Conservation (phyloP, 2,888 invertebrate genomes). For the Caenorhabditis sp. region DNA sequence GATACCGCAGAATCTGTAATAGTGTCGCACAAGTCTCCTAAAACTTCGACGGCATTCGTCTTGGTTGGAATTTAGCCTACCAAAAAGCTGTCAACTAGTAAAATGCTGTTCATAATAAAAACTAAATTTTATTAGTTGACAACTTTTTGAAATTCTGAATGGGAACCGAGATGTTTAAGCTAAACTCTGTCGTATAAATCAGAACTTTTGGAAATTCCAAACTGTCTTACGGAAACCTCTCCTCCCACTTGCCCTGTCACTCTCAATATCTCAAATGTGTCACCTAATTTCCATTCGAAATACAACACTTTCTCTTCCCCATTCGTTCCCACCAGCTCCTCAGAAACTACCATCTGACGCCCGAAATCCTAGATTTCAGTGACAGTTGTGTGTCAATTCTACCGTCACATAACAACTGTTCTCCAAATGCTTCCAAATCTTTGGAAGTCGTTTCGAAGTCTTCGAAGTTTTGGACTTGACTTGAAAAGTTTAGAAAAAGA, state of each 20-base stretch:
- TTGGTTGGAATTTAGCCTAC: too few species aligned
- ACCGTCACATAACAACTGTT: constrained; percentile 27
- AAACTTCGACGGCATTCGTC: too few species aligned
- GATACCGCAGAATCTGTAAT: background rate
- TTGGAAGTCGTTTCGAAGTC: background rate
- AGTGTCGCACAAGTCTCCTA: too few species aligned
- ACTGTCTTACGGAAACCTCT: background rate
- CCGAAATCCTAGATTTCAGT: constrained; percentile 41
- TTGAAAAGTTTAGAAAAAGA: background rate
- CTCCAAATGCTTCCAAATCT: constrained; percentile 1
- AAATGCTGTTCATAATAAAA: too few species aligned
- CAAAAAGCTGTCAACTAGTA: too few species aligned
- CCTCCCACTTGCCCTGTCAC: constrained; percentile 2
- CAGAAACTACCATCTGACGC: constrained; percentile 54
- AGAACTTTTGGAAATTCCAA: background rate
- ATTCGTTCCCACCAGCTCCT: background rate
- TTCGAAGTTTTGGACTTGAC: constrained; percentile 8
- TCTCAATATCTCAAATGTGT: constrained; percentile 48
- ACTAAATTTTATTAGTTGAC: too few species aligned
- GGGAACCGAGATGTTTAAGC: too few species aligned
- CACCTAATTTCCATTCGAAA: constrained; percentile 55
- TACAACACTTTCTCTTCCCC: constrained; percentile 43
- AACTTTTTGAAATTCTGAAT: too few species aligned
- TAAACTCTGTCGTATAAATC: too few species aligned
- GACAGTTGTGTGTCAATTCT: constrained; percentile 51